These are phyloP conservation scores for Elymnias hypermnestra DNA, from an alignment of 1,140 invertebrate species.

Conservation along the genomic window DNA sequence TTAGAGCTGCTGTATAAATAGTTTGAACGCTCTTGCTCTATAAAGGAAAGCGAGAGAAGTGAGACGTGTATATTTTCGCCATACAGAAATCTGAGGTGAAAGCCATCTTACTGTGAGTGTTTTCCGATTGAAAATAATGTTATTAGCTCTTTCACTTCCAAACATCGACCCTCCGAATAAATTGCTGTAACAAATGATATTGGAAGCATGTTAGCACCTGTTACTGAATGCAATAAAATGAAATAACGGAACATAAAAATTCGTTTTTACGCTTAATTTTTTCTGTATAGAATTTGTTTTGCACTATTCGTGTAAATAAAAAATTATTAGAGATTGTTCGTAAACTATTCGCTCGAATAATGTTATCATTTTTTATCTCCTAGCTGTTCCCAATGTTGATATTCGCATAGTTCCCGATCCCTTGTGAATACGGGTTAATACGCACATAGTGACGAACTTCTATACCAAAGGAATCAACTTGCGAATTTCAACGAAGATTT, in stretches of 20 bases:
- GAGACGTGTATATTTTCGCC: slow-evolving; percentile 5
- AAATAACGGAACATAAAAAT: no score
- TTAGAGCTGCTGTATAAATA: slow-evolving; percentile 41
- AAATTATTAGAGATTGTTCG: not conserved
- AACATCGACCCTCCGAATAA: slow-evolving; percentile 7
- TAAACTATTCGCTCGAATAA: not conserved
- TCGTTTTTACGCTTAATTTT: no score
- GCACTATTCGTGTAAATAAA: no score
- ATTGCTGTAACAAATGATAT: slow-evolving; percentile 3
- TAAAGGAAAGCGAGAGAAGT: not conserved
- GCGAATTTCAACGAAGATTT: no score
- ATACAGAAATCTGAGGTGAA: slow-evolving; percentile 11
- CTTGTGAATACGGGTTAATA: no score
- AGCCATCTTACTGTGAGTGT: slow-evolving; percentile 1
- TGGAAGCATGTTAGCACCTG: not conserved
- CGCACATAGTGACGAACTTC: no score
- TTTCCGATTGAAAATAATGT: slow-evolving; percentile 9
- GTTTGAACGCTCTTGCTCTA: slow-evolving; percentile 3
- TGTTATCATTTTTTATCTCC: no score
- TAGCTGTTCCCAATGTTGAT: no score
- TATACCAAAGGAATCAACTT: no score
- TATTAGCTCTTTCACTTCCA: slow-evolving; percentile 6
- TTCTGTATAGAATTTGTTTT: no score
- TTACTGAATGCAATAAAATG: not conserved
- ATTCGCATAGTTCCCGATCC: no score